Base-by-base conservation (phyloP, 2,113 vertebrate species). In the Chinchilla lanigera region DNA sequence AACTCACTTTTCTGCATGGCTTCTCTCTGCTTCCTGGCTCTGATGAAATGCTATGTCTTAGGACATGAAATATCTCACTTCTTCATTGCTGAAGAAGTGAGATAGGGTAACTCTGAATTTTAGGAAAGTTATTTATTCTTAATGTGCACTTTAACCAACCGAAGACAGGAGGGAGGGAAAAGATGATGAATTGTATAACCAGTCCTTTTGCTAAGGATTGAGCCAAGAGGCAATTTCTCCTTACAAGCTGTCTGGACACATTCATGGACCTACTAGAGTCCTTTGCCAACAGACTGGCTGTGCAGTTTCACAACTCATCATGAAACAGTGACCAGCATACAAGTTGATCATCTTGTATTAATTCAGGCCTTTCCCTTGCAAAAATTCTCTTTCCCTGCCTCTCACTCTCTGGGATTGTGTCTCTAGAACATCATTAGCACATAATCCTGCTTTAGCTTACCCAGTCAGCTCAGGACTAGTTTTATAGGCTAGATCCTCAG, bases 211-310 rank as follows among this genome's bases (percentile, higher is more conserved):
- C 44, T 73, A n/a, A 28, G 60, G 65, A 28, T 26, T 33, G 4
- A 16, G 13, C 8, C 6, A 6, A 82, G 11, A 16, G 3, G 3
- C 3, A 10, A 5, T 82, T 65, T 65, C 24, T 75, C 38, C n/a
- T 50, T 58, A 30, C 14, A 26, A 73, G 1, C 14, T 41, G 26
- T 75, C 30, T 82, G 47, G 44, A 86, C 6, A 56, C 13, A 13
- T 19, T 28, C 19, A 22, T 4, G 12, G 20, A 19, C 35, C 13
- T 19, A 0, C 0, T 24, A 5, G 20, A 47, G 11, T n/a, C 35
- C 56, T n/a, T 47, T n/a, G n/a, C 20, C 12, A 14, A 47, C 28
- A 5, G 5, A 10, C 13, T 19, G 22, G n/a, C 54, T 33, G 5
- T 52, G 26, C 14, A 24, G 22, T 1, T 56, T 61, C 8, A 63